Percentiles rank a stretch among this genome's conserved stretches.
These are phyloP conservation scores for Zele albiditarsus DNA, from an alignment of 2,888 invertebrate species.

Conservation along the genomic window DNA sequence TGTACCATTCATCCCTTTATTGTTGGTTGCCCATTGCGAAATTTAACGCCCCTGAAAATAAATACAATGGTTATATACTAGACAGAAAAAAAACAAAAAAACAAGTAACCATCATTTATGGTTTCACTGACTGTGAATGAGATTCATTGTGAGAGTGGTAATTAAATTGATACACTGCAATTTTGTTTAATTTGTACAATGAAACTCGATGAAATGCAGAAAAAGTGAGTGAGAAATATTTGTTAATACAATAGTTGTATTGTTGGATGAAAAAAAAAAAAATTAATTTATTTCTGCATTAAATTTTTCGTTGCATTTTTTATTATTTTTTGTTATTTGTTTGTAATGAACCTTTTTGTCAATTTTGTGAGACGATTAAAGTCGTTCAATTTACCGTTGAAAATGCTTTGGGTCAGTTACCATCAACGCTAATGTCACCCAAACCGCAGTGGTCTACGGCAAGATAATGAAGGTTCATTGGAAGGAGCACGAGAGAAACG, in stretches of 20 bases:
- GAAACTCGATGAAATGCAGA: not conserved
- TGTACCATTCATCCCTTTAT: constrained; percentile 46
- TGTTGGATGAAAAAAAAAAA: not conserved
- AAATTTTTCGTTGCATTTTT: not conserved
- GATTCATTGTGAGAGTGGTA: constrained; percentile 52
- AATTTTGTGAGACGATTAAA: constrained; percentile 65
- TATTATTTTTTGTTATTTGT: not conserved
- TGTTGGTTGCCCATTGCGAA: constrained; percentile 53
- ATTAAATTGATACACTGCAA: constrained; percentile 61
- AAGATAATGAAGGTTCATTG: constrained; percentile 71
- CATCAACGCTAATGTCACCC: constrained; percentile 65
- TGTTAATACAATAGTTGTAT: not conserved
- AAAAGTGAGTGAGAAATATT: not conserved
- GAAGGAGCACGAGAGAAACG: constrained; percentile 37
- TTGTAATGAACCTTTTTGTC: constrained; percentile 55
- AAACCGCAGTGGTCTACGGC: constrained; percentile 62
- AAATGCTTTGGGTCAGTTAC: constrained; percentile 67
- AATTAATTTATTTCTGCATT: not conserved
- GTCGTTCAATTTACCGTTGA: constrained; percentile 68
- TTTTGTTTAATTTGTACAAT: constrained; percentile 53
- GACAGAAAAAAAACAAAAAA: constrained; percentile 38
- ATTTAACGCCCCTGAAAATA: constrained; percentile 57
- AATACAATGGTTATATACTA: constrained; percentile 55
- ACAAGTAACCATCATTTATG: constrained; percentile 9
- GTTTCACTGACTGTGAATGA: constrained; percentile 7